Percentiles rank a stretch among this genome's conserved stretches.
Conservation (phyloP, 2,888 invertebrate species). For the Drosophila austrosaltans region DNA sequence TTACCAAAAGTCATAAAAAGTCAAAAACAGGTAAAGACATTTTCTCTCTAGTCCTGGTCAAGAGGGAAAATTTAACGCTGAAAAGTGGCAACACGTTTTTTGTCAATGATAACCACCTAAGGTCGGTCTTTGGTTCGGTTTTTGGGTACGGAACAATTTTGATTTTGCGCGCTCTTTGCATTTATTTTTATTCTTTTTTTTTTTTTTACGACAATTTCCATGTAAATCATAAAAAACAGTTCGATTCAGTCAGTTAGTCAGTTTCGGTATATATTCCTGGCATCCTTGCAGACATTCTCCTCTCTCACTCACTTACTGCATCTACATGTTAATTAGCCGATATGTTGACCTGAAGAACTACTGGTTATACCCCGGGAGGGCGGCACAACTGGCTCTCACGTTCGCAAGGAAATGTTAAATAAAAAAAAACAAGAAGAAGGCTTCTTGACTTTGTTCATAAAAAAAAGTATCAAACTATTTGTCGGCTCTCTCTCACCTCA, state of each 20-base stretch:
- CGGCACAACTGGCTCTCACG: slow-evolving; percentile 61
- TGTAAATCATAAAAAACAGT: slow-evolving; percentile 77
- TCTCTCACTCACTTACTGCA: slow-evolving; percentile 1
- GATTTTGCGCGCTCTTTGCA: slow-evolving; percentile 38
- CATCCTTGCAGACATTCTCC: slow-evolving; percentile 35
- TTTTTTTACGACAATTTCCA: slow-evolving; percentile 74
- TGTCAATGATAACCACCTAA: slow-evolving; percentile 66
- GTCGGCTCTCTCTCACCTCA: slow-evolving; percentile 38
- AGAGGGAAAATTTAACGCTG: slow-evolving; percentile 59
- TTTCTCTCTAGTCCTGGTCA: slow-evolving; percentile 60
- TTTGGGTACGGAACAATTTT: slow-evolving; percentile 8
- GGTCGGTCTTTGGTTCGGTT: background rate
- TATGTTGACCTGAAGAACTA: slow-evolving; percentile 55
- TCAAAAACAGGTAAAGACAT: slow-evolving; percentile 57
- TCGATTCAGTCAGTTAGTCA: slow-evolving; percentile 42
- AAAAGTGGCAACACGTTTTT: slow-evolving; percentile 56
- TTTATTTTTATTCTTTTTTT: background rate
- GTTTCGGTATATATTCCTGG: slow-evolving; percentile 5
- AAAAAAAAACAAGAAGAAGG: slow-evolving; percentile 36
- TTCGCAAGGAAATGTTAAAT: slow-evolving; percentile 77
- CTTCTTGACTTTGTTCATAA: slow-evolving; percentile 68
- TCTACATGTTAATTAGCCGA: slow-evolving; percentile 75
- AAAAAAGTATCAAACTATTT: slow-evolving; percentile 63
- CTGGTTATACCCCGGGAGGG: slow-evolving; percentile 63
- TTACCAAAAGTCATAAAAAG: slow-evolving; percentile 79